Conservation (phyloP, 2,113 vertebrate species). For the Pandion haliaetus region DNA sequence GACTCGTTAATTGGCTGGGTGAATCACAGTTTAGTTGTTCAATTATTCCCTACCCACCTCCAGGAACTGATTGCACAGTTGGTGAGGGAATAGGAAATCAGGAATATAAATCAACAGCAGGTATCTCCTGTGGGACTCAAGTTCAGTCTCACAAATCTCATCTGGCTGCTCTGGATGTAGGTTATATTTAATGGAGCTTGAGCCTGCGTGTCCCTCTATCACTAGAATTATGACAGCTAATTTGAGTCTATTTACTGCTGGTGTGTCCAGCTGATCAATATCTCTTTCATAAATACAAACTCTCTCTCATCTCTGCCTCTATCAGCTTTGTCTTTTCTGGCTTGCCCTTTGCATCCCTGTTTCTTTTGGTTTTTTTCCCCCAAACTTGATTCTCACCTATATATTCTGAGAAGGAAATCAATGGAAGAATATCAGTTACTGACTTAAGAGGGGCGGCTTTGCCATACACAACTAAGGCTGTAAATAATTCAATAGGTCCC, state of each 20-base stretch:
- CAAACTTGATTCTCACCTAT: conserved; percentile 13
- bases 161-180: conserved; percentile 36
- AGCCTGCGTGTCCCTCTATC: not conserved
- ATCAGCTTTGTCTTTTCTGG: not conserved
- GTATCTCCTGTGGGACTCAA: conserved; percentile 28
- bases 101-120: conserved; percentile 38
- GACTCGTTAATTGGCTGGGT: conserved; percentile 41
- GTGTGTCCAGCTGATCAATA: not conserved
- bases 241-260: not conserved
- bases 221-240: conserved; percentile 38
- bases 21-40: conserved; percentile 60
- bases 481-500: conserved; percentile 76
- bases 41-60: conserved; percentile 34
- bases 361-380: not conserved
- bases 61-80: conserved; percentile 35
- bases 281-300: not conserved
- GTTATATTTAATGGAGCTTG: conserved; percentile 47
- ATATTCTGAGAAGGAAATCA: conserved; percentile 38
- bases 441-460: conserved; percentile 49
- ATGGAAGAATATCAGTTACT: conserved; percentile 65
- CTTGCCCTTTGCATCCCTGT: conserved; percentile 14
- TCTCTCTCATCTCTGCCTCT: not conserved
- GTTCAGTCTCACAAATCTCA: conserved; percentile 1
- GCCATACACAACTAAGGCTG: not conserved
- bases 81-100: conserved; percentile 42